phyloP scores from a whole-genome alignment of 2,113 vertebrate genomes.

The Thamnaconus septentrionalis region DNA sequence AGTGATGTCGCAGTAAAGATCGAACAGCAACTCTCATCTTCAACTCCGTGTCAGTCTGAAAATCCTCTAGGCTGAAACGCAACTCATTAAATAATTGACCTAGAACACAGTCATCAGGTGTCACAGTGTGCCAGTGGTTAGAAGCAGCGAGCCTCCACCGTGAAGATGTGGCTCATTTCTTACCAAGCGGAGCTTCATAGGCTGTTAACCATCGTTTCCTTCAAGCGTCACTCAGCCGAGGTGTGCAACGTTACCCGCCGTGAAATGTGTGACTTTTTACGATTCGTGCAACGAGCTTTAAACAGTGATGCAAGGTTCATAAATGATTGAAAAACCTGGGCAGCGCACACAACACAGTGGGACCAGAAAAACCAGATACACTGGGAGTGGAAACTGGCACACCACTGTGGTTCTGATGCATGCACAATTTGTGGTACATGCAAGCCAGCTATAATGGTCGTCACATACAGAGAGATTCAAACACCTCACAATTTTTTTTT shows the following conservation, averaged over 20 bases:
- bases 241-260: no score
- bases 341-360: neutral
- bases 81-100: neutral
- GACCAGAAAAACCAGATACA: neutral
- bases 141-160: no score
- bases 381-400: slow-evolving; percentile 1
- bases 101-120: neutral
- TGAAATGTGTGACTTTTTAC: neutral
- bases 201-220: no score
- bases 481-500: slow-evolving; percentile 5
- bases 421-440: neutral
- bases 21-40: neutral
- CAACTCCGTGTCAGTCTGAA: neutral
- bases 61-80: slow-evolving; percentile 3
- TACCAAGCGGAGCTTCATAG: no score
- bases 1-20: slow-evolving; percentile 42
- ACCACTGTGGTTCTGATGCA: slow-evolving; percentile 2
- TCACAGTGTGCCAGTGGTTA: neutral
- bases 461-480: slow-evolving; percentile 6
- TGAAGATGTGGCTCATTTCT: no score
- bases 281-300: slow-evolving; percentile 6
- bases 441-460: slow-evolving; percentile 7
- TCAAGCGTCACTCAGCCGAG: no score
- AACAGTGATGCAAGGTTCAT: neutral
- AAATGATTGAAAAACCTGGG: neutral